phyloP scores from a whole-genome alignment of 2,888 invertebrate species.

The Euzophera pinguis region DNA sequence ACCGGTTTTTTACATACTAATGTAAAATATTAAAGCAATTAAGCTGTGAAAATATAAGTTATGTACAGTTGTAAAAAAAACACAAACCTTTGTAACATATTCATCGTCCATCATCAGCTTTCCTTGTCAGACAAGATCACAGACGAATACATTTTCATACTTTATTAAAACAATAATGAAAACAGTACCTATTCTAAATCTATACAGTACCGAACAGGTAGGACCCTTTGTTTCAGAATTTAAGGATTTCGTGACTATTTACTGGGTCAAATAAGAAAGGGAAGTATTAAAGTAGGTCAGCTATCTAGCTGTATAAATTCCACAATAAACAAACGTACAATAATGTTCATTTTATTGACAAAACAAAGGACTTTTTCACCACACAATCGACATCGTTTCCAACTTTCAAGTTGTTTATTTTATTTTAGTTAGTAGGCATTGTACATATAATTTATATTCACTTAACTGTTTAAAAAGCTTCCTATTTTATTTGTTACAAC shows the following conservation, averaged over 20 bases:
- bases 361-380: slow-evolving; percentile 32
- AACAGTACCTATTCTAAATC: too few species aligned
- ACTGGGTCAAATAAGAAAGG: slow-evolving; percentile 36
- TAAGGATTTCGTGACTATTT: slow-evolving; percentile 5
- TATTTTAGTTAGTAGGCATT: background rate
- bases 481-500: too few species aligned
- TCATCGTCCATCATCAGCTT: slow-evolving; percentile 50
- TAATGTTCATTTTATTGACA: slow-evolving; percentile 37
- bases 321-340: background rate
- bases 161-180: background rate
- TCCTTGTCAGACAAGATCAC: slow-evolving; percentile 13
- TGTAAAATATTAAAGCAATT: too few species aligned
- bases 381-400: background rate
- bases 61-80: too few species aligned
- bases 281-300: slow-evolving; percentile 47
- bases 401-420: background rate
- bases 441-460: too few species aligned
- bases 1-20: too few species aligned
- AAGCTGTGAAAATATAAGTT: too few species aligned
- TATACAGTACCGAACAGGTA: background rate
- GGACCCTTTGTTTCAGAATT: background rate
- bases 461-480: too few species aligned
- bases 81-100: slow-evolving; percentile 28
- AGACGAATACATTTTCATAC: slow-evolving; percentile 22
- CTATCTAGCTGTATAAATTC: slow-evolving; percentile 16